Base-by-base conservation (phyloP, 2,113 vertebrate species). In the Forbesichthys agassizii region DNA sequence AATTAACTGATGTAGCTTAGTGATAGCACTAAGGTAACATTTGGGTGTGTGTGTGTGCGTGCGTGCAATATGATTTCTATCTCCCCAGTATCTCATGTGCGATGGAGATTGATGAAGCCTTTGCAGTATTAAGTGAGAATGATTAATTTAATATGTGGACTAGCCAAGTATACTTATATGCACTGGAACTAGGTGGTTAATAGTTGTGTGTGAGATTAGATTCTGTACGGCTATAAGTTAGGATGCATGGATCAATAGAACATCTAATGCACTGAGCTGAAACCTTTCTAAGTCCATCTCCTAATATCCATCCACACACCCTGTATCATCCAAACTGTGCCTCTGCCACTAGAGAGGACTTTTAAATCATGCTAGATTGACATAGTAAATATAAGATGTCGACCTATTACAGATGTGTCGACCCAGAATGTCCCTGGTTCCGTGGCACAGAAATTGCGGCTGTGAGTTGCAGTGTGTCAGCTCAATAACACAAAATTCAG, bases 1-100 rank as follows among this genome's bases (percentile, higher is more conserved):
- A 85, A 88, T 89, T 88, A 88, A 75, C 77, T 70, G 82, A 86
- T 85, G 81, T 86, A 84, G 83, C 81, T 71, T 42, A 42, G 36
- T 42, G 88, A 89, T 88, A 86, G 78, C 82, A 81, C 73, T 71
- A 54, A 80, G 77, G 78, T 61, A 48, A 56, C 9, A 27, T 55
- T 1, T 55, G 11, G 3, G 53, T 55, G 10, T 55, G n/a, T 55
- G n/a, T n/a, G 10, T 55, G 53, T 55, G 11, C 2, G 7, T 55
- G 33, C 5, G 55, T 20, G 65, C 53, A 14, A 60, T 71, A 36
- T 54, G 52, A 78, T 71, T 74, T 61, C 52, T 61, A 71, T 80
- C 69, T 77, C 53, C 65, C 69, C 36, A n/a, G 59, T 46, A 57
- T 70, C 33, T 73, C 60, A 61, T 56, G 33, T 73, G 55, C 1